These are phyloP conservation scores for Sceloporus undulatus DNA, from an alignment of 2,113 vertebrate genomes.

Conservation along the genomic window DNA sequence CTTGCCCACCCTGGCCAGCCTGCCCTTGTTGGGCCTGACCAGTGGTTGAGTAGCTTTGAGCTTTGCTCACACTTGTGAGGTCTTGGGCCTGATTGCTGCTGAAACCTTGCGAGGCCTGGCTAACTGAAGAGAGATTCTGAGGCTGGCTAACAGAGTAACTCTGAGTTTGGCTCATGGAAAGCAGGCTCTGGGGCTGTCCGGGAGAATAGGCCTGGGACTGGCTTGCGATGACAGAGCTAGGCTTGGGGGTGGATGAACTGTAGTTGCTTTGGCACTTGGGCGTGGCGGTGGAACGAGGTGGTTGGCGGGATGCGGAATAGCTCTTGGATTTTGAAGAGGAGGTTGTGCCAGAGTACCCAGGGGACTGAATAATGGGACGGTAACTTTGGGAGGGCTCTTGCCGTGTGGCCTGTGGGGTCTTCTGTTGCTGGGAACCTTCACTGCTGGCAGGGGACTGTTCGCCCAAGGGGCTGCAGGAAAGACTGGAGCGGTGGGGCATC, in stretches of 20 bases:
- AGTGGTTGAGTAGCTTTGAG: conserved; percentile 55
- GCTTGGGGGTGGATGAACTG: conserved; percentile 83
- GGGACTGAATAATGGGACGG: conserved; percentile 92
- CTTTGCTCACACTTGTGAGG: conserved; percentile 70
- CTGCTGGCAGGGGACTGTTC: conserved; percentile 87
- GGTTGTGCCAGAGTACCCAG: conserved; percentile 73
- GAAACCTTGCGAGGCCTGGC: conserved; percentile 82
- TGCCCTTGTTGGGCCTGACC: conserved; percentile 78
- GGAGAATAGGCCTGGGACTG: conserved; percentile 86
- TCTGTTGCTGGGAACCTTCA: conserved; percentile 76
- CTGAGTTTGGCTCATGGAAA: conserved; percentile 63
- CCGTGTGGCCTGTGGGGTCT: background rate
- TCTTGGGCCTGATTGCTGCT: conserved; percentile 87
- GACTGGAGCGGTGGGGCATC: conserved; percentile 81
- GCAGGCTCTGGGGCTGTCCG: conserved; percentile 77
- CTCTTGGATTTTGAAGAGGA: conserved; percentile 73
- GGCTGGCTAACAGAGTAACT: conserved; percentile 71
- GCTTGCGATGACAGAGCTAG: conserved; percentile 86
- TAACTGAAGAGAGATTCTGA: conserved; percentile 55
- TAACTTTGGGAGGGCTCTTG: conserved; percentile 77
- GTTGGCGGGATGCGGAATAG: conserved; percentile 62
- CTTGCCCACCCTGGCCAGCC: conserved; percentile 65
- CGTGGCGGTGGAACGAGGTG: conserved; percentile 81
- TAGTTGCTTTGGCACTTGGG: conserved; percentile 82
- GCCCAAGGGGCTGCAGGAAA: conserved; percentile 91